phyloP scores from a whole-genome alignment of 2,888 invertebrate genomes.

The Cephus pulcher region DNA sequence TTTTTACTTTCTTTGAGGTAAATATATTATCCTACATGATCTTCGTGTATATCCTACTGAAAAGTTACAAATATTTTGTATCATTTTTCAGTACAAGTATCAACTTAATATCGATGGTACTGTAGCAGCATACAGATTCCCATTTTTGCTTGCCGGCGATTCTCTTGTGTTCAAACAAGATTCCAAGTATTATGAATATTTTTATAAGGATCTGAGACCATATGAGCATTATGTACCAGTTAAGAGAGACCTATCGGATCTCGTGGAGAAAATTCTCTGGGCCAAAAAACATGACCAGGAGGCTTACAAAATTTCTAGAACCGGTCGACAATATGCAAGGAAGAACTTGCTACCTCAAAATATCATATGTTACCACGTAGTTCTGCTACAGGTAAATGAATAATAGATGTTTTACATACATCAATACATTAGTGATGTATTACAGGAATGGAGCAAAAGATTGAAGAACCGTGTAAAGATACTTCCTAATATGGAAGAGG shows the following conservation, averaged over 20 bases:
- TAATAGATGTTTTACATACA: conserved; percentile 9
- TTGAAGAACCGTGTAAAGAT: conserved; percentile 71
- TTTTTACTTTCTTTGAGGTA: conserved; percentile 95
- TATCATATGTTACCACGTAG: conserved; percentile 89
- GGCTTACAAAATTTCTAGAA: conserved; percentile 74
- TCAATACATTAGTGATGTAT: conserved; percentile 35
- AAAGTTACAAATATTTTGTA: conserved; percentile 25
- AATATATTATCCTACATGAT: conserved; percentile 54
- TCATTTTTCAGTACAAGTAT: conserved; percentile 86
- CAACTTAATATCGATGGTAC: conserved; percentile 95
- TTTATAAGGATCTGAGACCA: conserved; percentile 82
- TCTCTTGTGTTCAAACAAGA: conserved; percentile 91
- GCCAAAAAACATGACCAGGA: conserved; percentile 78
- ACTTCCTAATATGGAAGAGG: conserved; percentile 74
- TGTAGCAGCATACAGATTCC: conserved; percentile 94
- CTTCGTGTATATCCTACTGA: not conserved
- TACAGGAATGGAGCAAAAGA: conserved; percentile 80
- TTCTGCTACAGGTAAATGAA: conserved; percentile 72
- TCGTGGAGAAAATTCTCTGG: conserved; percentile 84
- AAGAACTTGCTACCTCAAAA: conserved; percentile 85
- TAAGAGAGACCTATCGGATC: conserved; percentile 82
- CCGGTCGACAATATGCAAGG: conserved; percentile 79
- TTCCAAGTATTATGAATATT: conserved; percentile 95
- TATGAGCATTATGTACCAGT: conserved; percentile 88
- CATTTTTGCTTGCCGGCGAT: conserved; percentile 90